Base-by-base conservation (phyloP, 1,140 invertebrate species). In the Brachionus manjavacas region DNA sequence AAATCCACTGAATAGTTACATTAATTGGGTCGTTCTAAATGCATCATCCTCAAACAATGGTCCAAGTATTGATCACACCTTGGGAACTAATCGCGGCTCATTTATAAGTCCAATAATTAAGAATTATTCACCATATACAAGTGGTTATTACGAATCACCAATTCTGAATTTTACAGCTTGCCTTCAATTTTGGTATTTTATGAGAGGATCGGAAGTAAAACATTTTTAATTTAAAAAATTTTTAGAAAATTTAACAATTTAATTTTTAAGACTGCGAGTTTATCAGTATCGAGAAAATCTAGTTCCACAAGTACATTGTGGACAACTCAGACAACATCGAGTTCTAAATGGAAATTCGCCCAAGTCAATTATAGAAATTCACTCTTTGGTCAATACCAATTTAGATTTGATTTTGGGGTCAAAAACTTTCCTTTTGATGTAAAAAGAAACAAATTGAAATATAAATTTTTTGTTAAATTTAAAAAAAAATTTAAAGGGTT, bases 41-140 rank as follows among this genome's bases (percentile, higher is more conserved):
- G 79, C 79, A 11, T 41, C 52, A 39, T 25, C 31, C 16, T 28
- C n/a, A 3, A 20, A 9, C 11, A 60, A 39, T 43, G 88, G 88
- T 28, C 88, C 88, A 16, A 85, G 41, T n/a, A 70, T 70, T 25
- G 89, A 89, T 85, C 88, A 89, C 76, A 89, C 88, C 7, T 85
- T 87, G 12, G 85, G 86, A 12, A 87, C 68, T 31, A 87, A 72
- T 86, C 87, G 87, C 31, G 81, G 81, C 14, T 70, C 60, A 43
- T 83, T 49, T 70, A 28, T 83, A 6, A 68, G 52, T 23, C 79
- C 79, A 43, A 28, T 81, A 1, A 64, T 81, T 14, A 76, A 76
- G 49, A 76, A 39, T 35, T 60, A 20, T 80, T 60, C 49, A 39
- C 11, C 52, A 9, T 80, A 60, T 35, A 79, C 46, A 11, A 49